Base-by-base conservation (phyloP, 2,797 vertebrate genomes). In the Argyrosomus regius region DNA sequence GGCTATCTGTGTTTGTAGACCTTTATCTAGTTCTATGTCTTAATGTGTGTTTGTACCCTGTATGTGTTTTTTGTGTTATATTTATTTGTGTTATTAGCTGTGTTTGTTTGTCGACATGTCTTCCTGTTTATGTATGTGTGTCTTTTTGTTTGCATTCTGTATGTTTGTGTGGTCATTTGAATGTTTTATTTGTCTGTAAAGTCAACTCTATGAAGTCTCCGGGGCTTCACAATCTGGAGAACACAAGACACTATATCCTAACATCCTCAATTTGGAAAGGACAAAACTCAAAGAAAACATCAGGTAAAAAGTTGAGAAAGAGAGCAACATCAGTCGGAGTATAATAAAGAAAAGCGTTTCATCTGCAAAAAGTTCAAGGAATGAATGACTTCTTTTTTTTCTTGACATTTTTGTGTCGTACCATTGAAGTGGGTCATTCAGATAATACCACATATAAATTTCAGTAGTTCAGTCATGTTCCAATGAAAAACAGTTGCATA, bases 1-100 rank as follows among this genome's bases (percentile, higher is more conserved):
- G 10, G 28, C n/a, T 52, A 13, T 75, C 45, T 76, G 58, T 72
- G 58, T 74, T 35, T 48, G 6, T 39, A 78, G 60, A 71, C 66
- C 50, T 54, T 35, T 70, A 28, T 61, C 52, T 72, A 9, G 43
- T n/a, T 80, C 11, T 72, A 24, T 65, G 22, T 73, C 39, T 57
- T 22, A 22, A 48, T 53, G 24, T 65, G 10, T 74, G 24, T 77
- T 35, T 70, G 31, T 50, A 10, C 46, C 20, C 7, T 50, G 49
- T 53, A 18, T 63, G 43, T 61, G 11, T 60, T 48, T 60, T 63
- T 12, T 45, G 22, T 62, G 6, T 45, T 74, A n/a, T 63, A 14
- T 59, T 24, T 71, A 8, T 64, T 17, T 62, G 16, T 49, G n/a
- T 56, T 14, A n/a, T 58, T 26, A 57, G 9, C 24, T 69, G 31